Evolutionary conservation across 2,888 invertebrate genomes (phyloP), one percentile per base, ranked within the genome.

Genomic region (Dolichomitus sp.): DNA sequence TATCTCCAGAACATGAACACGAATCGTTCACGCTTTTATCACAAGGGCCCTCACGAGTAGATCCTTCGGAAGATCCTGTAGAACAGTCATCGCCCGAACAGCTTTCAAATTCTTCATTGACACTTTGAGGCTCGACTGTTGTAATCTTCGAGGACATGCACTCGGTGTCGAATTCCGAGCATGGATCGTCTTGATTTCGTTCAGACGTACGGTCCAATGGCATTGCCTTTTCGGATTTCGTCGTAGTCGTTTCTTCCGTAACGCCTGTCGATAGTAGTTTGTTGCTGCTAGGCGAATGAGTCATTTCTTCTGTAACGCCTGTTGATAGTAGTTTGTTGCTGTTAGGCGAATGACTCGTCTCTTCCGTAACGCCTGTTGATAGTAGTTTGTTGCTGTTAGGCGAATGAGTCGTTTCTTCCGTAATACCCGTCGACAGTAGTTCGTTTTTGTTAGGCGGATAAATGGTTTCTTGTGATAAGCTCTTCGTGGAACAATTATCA

Each of bases 31-130:
- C 11, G 17, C 37, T 42, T 1, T 52, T 27, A 6, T 76, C 61
- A 23, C 9, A 30, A 6, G 52, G 0, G 23, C n/a, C 7, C 2
- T 75, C 65, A 12, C n/a, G 17, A 50, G 12, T 17, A 17, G 30
- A 33, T 50, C 17, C 61, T 52, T 72, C 54, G 19, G 27, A 72
- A 27, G 70, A 72, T 27, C 19, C 72, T 57, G 17, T 72, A 12
- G 27, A 2, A 17, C 69, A 48, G 2, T 57, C 48, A 48, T 30
- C 65, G 2, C 48, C 45, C 6, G 42, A 42, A 30, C 59, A 68
- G 17, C 6, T n/a, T 19, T 68, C 33, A 66, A 9, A 12, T 12
- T 27, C 23, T 27, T 40, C 40, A n/a, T 19, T 57, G 37, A 30
- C 37, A 11, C 12, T 70, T n/a, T 17, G 63, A 12, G 54, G 48